Base-by-base conservation (phyloP, 2,888 invertebrate genomes). In the Ectemnius cavifrons region DNA sequence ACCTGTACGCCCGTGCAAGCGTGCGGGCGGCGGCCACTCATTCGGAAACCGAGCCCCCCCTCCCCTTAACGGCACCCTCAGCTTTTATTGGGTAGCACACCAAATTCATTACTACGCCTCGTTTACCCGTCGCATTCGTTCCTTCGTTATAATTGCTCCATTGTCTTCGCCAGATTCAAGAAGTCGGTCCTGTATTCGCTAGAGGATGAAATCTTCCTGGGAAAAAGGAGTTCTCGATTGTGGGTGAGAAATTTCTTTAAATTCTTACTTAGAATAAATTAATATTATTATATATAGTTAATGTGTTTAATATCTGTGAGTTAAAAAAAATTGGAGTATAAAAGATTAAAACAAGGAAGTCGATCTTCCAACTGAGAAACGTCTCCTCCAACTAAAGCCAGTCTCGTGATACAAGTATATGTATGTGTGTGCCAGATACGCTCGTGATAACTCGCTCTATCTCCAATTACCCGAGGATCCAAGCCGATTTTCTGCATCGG, bases 21-120 rank as follows among this genome's bases (percentile, higher is more conserved):
- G 37, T 37, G 37, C 37, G 37, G 47, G 62, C 63, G 68, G 68
- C 57, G 45, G 66, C 64, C 73, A 45, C 66, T 68, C 61, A 67
- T 71, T 67, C 61, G 69, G 64, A 59, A 52, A 72, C 65, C 80
- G 79, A 76, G 62, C 46, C 62, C 79, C 76, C 78, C 77, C 46
- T 47, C 79, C 76, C 78, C 77, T 77, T 74, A 67, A 77, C 72
- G 80, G 77, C 71, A 37, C 37, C 77, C 78, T 68, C 80, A 77
- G 77, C 78, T 87, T 87, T 85, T 85, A 87, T 86, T 84, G 84
- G 37, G 82, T 81, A 77, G 75, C 82, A 79, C 78, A 81, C 82
- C 85, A 81, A 87, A 86, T 88, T 88, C 87, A 85, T 87, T 87
- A 84, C 80, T 83, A 86, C 85, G 86, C 84, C 82, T 86, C 87